Conservation (phyloP, 2,797 vertebrate species). For the Anguilla pacifica region DNA sequence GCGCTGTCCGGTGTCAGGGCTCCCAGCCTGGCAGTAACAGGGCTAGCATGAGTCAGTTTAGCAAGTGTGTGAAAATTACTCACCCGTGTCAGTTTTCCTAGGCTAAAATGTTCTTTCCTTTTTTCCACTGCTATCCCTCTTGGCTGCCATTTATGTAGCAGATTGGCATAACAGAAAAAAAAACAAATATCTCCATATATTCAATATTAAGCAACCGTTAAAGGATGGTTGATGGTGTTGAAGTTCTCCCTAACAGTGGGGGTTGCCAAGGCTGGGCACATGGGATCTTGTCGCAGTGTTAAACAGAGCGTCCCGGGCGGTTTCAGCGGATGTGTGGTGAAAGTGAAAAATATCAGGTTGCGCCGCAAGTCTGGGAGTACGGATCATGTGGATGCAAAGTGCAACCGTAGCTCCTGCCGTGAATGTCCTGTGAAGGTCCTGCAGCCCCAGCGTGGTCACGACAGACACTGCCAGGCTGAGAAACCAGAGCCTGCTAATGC, state of each 20-base stretch:
- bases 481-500: constrained; percentile 72
- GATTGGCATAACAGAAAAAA: constrained; percentile 41
- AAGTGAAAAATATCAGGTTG: constrained; percentile 78
- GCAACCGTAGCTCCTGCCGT: constrained; percentile 67
- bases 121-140: constrained; percentile 54
- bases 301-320: not conserved
- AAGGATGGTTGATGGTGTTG: not conserved
- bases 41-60: constrained; percentile 34
- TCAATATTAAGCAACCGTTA: constrained; percentile 1
- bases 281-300: not conserved
- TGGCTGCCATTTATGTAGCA: constrained; percentile 68
- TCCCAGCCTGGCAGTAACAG: constrained; percentile 33
- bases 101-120: constrained; percentile 72
- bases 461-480: constrained; percentile 37
- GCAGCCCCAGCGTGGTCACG: not conserved
- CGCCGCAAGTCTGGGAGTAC: constrained; percentile 71
- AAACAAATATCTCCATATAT: constrained; percentile 2
- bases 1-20: constrained; percentile 33
- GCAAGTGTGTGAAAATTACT: constrained; percentile 61
- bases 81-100: constrained; percentile 69
- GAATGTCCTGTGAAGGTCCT: constrained; percentile 72
- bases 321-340: constrained; percentile 63
- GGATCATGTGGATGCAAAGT: constrained; percentile 64
- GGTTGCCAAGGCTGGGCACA: not conserved
- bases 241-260: not conserved